Evolutionary conservation across 2,888 invertebrate genomes (phyloP).

Genomic region (Torymus texanus): DNA sequence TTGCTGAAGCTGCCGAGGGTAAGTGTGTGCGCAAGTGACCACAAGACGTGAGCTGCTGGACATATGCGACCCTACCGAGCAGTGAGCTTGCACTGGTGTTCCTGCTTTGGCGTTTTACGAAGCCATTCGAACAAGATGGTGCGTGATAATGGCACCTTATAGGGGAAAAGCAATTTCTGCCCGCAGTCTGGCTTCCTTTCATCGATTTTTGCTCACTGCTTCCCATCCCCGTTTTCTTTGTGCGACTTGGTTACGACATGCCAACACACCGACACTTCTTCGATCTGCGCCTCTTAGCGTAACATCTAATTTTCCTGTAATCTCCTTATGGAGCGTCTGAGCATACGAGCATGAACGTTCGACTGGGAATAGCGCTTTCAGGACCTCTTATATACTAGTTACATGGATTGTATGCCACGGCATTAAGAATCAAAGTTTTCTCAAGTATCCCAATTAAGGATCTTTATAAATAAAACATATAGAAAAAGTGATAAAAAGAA

Average conservation of each 20-base stretch:
- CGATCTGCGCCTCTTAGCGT: conserved; percentile 65
- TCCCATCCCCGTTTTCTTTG: conserved; percentile 1
- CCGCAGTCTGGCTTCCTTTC: conserved; percentile 26
- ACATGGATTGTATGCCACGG: conserved; percentile 18
- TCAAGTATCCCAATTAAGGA: background rate
- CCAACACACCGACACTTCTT: conserved; percentile 53
- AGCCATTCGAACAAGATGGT: conserved; percentile 74
- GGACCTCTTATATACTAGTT: conserved; percentile 20
- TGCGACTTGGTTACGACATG: conserved; percentile 45
- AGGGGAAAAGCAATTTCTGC: conserved; percentile 73
- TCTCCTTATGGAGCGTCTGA: conserved; percentile 46
- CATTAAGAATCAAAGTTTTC: conserved; percentile 15
- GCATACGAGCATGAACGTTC: conserved; percentile 35
- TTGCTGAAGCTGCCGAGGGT: conserved; percentile 53
- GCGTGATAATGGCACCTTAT: conserved; percentile 74
- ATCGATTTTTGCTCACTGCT: conserved; percentile 20
- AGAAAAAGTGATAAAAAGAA: too few relatives aligned
- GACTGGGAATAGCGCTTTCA: conserved; percentile 23
- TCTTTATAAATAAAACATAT: conserved; percentile 12
- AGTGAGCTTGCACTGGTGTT: conserved; percentile 66
- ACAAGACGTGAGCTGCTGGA: conserved; percentile 55
- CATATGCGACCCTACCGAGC: conserved; percentile 18
- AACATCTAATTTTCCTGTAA: conserved; percentile 66
- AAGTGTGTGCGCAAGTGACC: conserved; percentile 60
- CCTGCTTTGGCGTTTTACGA: conserved; percentile 70